Percentiles rank a stretch among this genome's conserved stretches.
Evolutionary conservation across 2,797 vertebrate genomes (phyloP).

Genomic region (Fundulus diaphanus): DNA sequence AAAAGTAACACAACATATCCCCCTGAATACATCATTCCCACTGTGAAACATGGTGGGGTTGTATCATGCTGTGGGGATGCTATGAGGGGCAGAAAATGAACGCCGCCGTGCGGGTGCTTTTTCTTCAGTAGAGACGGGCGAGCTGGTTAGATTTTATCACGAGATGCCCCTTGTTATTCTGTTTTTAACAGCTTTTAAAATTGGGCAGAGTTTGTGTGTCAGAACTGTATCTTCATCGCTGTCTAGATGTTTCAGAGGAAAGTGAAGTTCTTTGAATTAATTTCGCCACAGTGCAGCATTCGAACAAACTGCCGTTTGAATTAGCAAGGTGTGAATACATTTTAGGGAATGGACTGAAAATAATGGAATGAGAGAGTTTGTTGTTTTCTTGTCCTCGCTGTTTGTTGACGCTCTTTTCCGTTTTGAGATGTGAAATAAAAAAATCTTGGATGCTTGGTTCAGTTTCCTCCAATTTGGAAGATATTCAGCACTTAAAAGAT

Average conservation of each 20-base stretch:
- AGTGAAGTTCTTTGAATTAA: constrained; percentile 32
- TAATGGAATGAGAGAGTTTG: not conserved
- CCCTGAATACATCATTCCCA: too few species aligned
- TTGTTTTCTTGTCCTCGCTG: constrained; percentile 8
- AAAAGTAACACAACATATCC: too few species aligned
- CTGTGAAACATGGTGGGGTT: not conserved
- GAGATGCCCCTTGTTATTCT: not conserved
- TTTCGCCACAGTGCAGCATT: constrained; percentile 23
- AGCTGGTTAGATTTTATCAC: not conserved
- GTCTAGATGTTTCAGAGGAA: constrained; percentile 19
- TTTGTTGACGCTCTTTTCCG: constrained; percentile 45
- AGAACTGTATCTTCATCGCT: constrained; percentile 22
- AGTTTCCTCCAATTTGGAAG: constrained; percentile 43
- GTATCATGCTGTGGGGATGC: too few species aligned
- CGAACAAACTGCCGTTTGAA: constrained; percentile 36
- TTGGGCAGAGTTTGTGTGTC: not conserved
- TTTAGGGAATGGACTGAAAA: constrained; percentile 5
- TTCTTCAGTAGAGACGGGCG: not conserved
- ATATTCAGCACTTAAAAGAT: constrained; percentile 39
- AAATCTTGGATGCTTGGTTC: constrained; percentile 43
- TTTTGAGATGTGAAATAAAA: constrained; percentile 26
- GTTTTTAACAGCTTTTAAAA: not conserved
- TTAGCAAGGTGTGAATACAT: constrained; percentile 22
- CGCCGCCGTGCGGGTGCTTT: not conserved
- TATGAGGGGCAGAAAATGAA: too few species aligned